Evolutionary conservation across 2,888 invertebrate species (phyloP).

Genomic region (Leptodirus hochenwartii): DNA sequence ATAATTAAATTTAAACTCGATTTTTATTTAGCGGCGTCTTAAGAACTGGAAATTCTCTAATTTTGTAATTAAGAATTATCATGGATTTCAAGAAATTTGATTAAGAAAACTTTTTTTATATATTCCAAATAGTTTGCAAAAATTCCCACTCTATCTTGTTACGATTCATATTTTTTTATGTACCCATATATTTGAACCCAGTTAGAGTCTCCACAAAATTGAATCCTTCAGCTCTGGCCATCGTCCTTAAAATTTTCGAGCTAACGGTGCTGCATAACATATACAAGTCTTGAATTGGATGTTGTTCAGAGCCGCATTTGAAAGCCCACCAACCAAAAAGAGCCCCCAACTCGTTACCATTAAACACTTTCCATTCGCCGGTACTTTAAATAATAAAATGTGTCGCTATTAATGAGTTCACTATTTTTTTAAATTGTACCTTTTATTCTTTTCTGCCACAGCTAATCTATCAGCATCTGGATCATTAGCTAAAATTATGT

Average conservation of each 20-base stretch:
- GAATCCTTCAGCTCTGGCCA: constrained; percentile 63
- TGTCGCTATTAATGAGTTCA: not conserved
- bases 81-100: constrained; percentile 4
- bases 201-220: constrained; percentile 78
- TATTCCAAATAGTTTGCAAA: not conserved
- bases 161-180: constrained; percentile 4
- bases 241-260: constrained; percentile 76
- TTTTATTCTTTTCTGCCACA: constrained; percentile 63
- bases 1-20: constrained; percentile 9
- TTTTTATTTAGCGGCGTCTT: constrained; percentile 6
- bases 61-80: constrained; percentile 3
- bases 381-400: constrained; percentile 26
- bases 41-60: no score
- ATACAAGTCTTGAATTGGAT: constrained; percentile 36
- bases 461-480: constrained; percentile 96
- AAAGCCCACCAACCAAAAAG: constrained; percentile 90
- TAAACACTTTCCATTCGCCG: constrained; percentile 73
- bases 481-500: constrained; percentile 86
- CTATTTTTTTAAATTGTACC: constrained; percentile 26
- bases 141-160: no score
- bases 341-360: constrained; percentile 90
- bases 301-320: constrained; percentile 33
- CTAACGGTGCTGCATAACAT: constrained; percentile 91
- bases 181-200: constrained; percentile 99
- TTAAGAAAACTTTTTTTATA: constrained; percentile 4